Base-by-base conservation (phyloP, 2,113 vertebrate genomes). In the Globicephala melas region DNA sequence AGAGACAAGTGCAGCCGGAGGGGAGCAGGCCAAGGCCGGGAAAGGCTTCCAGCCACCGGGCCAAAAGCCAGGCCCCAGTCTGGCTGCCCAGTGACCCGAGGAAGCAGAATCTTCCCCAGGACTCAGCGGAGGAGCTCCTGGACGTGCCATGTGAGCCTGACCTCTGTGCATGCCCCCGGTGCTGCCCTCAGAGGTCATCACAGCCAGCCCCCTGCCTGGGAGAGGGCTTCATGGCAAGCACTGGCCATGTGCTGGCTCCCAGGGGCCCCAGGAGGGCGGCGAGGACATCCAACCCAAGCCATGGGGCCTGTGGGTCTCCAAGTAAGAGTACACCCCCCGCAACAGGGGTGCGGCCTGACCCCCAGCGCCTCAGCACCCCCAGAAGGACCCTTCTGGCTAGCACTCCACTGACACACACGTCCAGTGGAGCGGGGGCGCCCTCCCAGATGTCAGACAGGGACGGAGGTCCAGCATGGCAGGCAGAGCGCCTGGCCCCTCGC, bases 241-340 rank as follows among this genome's bases (percentile, higher is more conserved):
- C 12, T 14, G 9, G 50, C 60, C 28, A 0, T 12, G 28, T 7
- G 28, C 41, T 14, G 6, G 76, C 28, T 23, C 18, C 28, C 3
- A 2, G 58, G 21, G 68, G n/a, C 18, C 6, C 1, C 31, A 38
- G n/a, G 10, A 1, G 9, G 25, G 14, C 1, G 9, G 77, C 15
- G 9, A 33, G n/a, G 58, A 73, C 4, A 0, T 58, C 9, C 15
- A 33, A 20, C 44, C 41, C 20, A 44, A 18, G 60, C 12, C 8
- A 0, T n/a, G 5, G 0, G 13, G 10, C 58, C n/a, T 6, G 13
- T 3, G 21, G 31, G 38, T 50, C 31, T 17, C 83, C 3, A 0
- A 6, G 5, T 31, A 33, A 25, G 8, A 76, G 28, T 36, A 28
- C 17, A 23, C 17, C 44, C 38, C 55, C 67, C 20, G 31, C 36